These are phyloP conservation scores for Dryocosmus kuriphilus DNA, from an alignment of 2,888 invertebrate species.

Conservation along the genomic window DNA sequence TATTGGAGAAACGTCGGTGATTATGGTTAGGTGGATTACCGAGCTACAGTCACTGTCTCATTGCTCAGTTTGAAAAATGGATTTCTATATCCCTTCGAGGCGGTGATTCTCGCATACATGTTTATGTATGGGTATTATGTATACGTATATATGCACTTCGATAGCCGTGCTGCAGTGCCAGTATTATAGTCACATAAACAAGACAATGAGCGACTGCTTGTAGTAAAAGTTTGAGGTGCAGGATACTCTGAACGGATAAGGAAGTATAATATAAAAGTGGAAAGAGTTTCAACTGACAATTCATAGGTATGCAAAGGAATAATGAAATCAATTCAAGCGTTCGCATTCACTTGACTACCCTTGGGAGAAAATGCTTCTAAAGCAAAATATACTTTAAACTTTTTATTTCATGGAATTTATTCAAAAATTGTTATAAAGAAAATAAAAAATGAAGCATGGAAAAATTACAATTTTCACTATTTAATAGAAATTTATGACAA, in stretches of 20 bases:
- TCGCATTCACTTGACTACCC: neutral
- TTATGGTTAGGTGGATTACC: neutral
- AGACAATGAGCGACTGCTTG: neutral
- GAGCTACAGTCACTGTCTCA: neutral
- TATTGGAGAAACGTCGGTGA: neutral
- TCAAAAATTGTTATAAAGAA: no score
- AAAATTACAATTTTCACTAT: no score
- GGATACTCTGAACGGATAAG: no score
- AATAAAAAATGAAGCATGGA: no score
- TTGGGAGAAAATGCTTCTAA: neutral
- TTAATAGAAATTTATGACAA: no score
- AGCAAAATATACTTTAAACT: neutral
- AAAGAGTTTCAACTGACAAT: no score
- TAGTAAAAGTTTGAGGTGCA: neutral
- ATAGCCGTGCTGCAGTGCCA: neutral
- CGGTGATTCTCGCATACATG: neutral
- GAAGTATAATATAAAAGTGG: no score
- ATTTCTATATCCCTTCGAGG: neutral
- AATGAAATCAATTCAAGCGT: conserved; percentile 5
- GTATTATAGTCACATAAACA: neutral
- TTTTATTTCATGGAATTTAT: neutral
- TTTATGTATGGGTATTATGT: neutral
- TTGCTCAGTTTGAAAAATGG: neutral
- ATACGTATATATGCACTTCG: neutral
- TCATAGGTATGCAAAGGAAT: no score